Evolutionary conservation across 2,888 invertebrate genomes (phyloP).

Genomic region (Apantesis nais): DNA sequence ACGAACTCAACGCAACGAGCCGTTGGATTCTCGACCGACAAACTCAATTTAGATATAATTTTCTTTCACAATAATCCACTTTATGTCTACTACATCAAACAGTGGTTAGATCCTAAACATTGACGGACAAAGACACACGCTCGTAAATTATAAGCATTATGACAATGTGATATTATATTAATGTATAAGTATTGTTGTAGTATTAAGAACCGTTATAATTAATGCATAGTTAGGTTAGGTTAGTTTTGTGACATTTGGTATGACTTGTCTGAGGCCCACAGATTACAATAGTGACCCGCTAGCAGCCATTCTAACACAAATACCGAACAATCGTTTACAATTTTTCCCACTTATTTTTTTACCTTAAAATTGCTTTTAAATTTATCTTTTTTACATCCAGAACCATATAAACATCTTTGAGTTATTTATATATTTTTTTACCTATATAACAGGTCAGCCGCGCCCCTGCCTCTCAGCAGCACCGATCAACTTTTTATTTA

Average conservation of each 20-base stretch:
- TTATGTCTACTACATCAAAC: conserved; percentile 83
- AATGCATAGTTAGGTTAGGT: conserved; percentile 83
- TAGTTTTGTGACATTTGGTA: conserved; percentile 75
- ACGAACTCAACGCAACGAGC: conserved; percentile 68
- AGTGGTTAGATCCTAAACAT: conserved; percentile 83
- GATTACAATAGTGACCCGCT: conserved; percentile 83
- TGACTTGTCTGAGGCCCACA: conserved; percentile 81
- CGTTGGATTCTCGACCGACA: conserved; percentile 45
- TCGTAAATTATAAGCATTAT: conserved; percentile 86
- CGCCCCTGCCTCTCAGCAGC: conserved; percentile 65
- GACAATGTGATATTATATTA: conserved; percentile 85
- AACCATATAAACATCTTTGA: conserved; percentile 87
- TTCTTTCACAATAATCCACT: conserved; percentile 69
- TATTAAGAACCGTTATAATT: conserved; percentile 83
- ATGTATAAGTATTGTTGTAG: conserved; percentile 83
- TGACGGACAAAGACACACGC: conserved; percentile 86
- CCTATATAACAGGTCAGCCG: conserved; percentile 78
- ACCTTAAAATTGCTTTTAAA: conserved; percentile 79
- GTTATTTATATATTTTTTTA: conserved; percentile 85
- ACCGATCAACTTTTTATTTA: conserved; percentile 84
- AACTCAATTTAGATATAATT: conserved; percentile 70
- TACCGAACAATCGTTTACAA: conserved; percentile 80
- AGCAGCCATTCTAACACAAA: conserved; percentile 81
- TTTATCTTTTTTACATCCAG: conserved; percentile 85
- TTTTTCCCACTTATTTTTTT: conserved; percentile 68